Evolutionary conservation across 2,888 invertebrate species (phyloP).

Genomic region (Carterocephalus palaemon): DNA sequence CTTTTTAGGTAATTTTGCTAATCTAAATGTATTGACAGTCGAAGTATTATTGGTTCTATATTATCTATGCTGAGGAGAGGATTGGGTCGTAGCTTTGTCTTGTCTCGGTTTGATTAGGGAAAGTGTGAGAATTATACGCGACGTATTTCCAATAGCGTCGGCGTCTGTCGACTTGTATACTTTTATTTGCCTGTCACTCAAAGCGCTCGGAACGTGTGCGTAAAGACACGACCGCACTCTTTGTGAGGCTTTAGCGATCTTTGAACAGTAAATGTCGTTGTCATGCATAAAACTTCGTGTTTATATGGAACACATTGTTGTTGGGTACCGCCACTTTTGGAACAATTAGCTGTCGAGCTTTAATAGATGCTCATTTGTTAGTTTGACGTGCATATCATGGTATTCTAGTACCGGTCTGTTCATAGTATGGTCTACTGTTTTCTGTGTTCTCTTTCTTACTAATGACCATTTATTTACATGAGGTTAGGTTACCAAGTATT

Average conservation of each 20-base stretch:
- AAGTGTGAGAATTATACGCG: conserved; percentile 56
- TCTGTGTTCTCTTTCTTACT: too few relatives aligned
- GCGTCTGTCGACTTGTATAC: conserved; percentile 53
- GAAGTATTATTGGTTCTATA: conserved; percentile 4
- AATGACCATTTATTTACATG: too few relatives aligned
- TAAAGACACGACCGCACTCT: conserved; percentile 62
- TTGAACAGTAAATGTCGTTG: conserved; percentile 66
- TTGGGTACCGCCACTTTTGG: conserved; percentile 30
- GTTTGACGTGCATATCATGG: conserved; percentile 25
- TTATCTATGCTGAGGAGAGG: conserved; percentile 13
- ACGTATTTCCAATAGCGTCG: conserved; percentile 36
- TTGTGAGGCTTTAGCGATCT: conserved; percentile 63
- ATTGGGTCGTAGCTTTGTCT: conserved; percentile 33
- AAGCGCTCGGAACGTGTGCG: conserved; percentile 53
- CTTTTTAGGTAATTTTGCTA: too few relatives aligned
- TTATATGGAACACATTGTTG: conserved; percentile 53
- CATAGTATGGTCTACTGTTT: conserved; percentile 8
- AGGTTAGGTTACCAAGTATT: too few relatives aligned
- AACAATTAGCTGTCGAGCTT: conserved; percentile 44
- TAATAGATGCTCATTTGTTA: conserved; percentile 33
- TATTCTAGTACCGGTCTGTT: too few relatives aligned
- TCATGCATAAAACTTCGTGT: conserved; percentile 67
- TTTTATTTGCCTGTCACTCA: conserved; percentile 75
- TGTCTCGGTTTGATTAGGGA: conserved; percentile 44
- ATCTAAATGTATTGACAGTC: too few relatives aligned